Conservation (phyloP, 1,140 invertebrate genomes). For the Eriocheir sinensis region DNA sequence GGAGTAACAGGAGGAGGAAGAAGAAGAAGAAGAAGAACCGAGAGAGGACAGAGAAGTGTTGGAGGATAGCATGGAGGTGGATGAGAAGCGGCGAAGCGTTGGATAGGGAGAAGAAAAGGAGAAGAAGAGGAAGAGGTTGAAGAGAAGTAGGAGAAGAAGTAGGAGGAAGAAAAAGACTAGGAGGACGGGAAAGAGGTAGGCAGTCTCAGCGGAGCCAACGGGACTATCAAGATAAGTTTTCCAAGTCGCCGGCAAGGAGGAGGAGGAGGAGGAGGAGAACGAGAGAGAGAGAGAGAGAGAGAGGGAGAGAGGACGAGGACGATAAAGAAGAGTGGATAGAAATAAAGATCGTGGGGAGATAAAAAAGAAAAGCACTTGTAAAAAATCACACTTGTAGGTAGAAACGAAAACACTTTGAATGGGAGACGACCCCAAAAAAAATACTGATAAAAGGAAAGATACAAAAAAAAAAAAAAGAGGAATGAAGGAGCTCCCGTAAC, state of each 20-base stretch:
- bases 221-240: slow-evolving; percentile 25
- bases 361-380: background rate
- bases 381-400: background rate
- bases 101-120: background rate
- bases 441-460: background rate
- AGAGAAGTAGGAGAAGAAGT: background rate
- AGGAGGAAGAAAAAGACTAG: background rate
- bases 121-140: background rate
- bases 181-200: background rate
- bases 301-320: background rate
- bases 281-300: background rate
- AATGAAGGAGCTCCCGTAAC: background rate
- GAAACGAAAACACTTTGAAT: too few species aligned
- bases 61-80: background rate
- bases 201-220: slow-evolving; percentile 8
- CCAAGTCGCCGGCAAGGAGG: slow-evolving; percentile 18
- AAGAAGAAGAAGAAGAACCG: too few species aligned
- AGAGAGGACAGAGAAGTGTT: background rate
- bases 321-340: background rate
- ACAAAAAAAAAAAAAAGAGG: background rate
- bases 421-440: too few species aligned
- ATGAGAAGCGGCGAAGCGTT: background rate
- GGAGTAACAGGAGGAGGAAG: slow-evolving; percentile 7
- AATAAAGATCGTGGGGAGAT: background rate
- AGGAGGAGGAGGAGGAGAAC: background rate